These are phyloP conservation scores for Sebastes flavidus DNA, from an alignment of 2,797 vertebrate genomes.

Conservation along the genomic window DNA sequence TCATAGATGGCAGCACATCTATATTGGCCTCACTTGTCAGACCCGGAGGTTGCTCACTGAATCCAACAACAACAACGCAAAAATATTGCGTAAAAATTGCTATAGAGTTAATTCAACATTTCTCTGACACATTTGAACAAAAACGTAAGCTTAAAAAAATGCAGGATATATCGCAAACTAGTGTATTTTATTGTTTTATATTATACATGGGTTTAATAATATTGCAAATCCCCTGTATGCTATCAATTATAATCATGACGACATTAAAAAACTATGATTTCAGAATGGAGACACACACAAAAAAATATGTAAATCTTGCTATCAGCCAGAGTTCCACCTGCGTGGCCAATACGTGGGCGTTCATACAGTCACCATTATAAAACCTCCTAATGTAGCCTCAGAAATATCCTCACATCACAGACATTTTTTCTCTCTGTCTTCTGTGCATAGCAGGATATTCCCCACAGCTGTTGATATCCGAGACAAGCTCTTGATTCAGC, in stretches of 20 bases:
- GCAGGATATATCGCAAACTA: background rate
- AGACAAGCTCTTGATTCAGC: conserved; percentile 67
- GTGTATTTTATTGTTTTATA: background rate
- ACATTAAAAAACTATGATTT: background rate
- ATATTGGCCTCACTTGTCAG: too few relatives aligned
- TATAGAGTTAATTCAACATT: background rate
- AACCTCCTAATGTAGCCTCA: conserved; percentile 15
- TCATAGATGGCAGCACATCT: too few relatives aligned
- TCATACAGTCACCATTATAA: background rate
- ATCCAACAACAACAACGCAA: background rate
- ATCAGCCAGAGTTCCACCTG: background rate
- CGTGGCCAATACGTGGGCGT: background rate
- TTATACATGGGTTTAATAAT: background rate
- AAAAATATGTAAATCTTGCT: background rate
- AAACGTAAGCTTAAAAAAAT: background rate
- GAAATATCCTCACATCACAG: conserved; percentile 20
- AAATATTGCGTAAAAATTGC: background rate
- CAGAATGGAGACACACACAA: background rate
- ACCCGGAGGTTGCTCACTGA: too few relatives aligned
- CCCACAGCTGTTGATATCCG: conserved; percentile 53
- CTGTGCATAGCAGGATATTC: conserved; percentile 43
- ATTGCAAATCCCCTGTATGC: background rate
- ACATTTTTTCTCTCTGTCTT: conserved; percentile 12
- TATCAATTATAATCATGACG: background rate
- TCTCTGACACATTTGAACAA: background rate